Conservation (phyloP, 2,797 vertebrate genomes). For the Steatocranus sp. region DNA sequence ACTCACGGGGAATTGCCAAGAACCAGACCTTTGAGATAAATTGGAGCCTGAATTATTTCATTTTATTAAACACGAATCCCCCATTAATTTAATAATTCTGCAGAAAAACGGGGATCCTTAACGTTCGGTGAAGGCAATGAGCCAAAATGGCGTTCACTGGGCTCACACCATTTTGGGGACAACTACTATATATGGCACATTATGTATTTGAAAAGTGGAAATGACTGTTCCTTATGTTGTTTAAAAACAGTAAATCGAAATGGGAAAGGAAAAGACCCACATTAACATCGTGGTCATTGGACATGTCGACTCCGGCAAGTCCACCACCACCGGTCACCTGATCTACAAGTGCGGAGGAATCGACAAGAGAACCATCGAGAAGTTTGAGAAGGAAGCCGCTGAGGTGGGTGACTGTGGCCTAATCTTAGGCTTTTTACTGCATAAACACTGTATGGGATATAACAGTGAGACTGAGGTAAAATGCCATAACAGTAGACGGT, state of each 20-base stretch:
- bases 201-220: neutral
- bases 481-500: neutral
- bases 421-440: neutral
- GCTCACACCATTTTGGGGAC: neutral
- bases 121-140: neutral
- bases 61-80: neutral
- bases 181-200: neutral
- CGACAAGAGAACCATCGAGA: conserved; percentile 81
- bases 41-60: neutral
- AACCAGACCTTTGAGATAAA: neutral
- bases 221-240: neutral
- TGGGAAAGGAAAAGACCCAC: conserved; percentile 80
- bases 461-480: neutral
- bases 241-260: conserved; percentile 53
- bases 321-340: conserved; percentile 78
- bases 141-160: neutral
- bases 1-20: neutral
- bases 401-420: conserved; percentile 61
- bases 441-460: neutral
- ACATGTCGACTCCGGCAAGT: conserved; percentile 81
- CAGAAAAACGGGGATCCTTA: rapidly evolving
- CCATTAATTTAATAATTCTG: neutral
- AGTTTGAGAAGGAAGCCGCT: conserved; percentile 79
- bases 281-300: conserved; percentile 83
- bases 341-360: conserved; percentile 81